Evolutionary conservation across 2,888 invertebrate species (phyloP).

Genomic region (Acleris cristana): DNA sequence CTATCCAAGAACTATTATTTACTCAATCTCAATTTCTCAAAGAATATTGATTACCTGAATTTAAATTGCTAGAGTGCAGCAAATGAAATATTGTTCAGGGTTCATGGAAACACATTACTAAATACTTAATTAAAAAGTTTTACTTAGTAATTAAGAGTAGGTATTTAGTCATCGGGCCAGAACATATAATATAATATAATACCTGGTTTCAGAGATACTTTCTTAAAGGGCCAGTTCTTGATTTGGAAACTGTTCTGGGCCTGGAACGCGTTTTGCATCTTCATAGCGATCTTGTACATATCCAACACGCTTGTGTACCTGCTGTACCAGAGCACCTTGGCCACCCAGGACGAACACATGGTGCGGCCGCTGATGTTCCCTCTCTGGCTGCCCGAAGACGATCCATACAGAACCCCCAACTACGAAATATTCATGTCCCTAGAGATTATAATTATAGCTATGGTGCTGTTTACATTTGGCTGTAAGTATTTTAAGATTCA

Average conservation of each 20-base stretch:
- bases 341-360: slow-evolving; percentile 54
- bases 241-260: slow-evolving; percentile 61
- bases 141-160: too few species aligned
- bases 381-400: slow-evolving; percentile 65
- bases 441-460: slow-evolving; percentile 44
- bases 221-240: slow-evolving; percentile 59
- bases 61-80: too few species aligned
- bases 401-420: slow-evolving; percentile 63
- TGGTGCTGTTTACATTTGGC: slow-evolving; percentile 53
- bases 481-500: slow-evolving; percentile 49
- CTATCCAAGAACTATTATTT: too few species aligned
- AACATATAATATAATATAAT: too few species aligned
- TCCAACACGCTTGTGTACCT: slow-evolving; percentile 49
- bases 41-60: too few species aligned
- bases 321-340: slow-evolving; percentile 56
- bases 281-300: slow-evolving; percentile 46
- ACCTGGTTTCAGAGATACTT: slow-evolving; percentile 56
- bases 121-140: too few species aligned
- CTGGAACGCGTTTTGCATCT: slow-evolving; percentile 52
- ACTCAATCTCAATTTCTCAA: too few species aligned
- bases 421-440: slow-evolving; percentile 62
- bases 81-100: too few species aligned
- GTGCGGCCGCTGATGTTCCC: slow-evolving; percentile 62
- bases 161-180: too few species aligned
- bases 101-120: too few species aligned